Conservation (phyloP, 2,888 invertebrate species). For the Molanna angustata region DNA sequence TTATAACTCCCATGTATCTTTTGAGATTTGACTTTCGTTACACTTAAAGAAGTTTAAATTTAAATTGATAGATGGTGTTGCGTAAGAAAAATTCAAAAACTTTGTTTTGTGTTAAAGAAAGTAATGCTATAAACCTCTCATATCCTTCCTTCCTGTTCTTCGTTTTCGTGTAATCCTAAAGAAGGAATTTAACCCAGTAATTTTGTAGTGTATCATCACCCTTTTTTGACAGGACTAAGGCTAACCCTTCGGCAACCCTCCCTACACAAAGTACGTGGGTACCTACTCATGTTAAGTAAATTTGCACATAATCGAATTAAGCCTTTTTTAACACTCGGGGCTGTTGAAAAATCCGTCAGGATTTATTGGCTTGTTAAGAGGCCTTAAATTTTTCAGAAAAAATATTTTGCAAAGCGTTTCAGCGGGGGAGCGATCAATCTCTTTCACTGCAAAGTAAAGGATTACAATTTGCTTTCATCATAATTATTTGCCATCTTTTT, state of each 20-base stretch:
- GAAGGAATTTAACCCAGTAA: slow-evolving; percentile 23
- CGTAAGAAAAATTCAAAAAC: too few relatives aligned
- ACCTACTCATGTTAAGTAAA: slow-evolving; percentile 53
- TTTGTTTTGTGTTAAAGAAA: too few relatives aligned
- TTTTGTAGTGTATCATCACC: slow-evolving; percentile 24
- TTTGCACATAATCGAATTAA: slow-evolving; percentile 55
- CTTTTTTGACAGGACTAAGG: slow-evolving; percentile 18
- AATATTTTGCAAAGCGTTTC: slow-evolving; percentile 19
- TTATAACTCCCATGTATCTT: too few relatives aligned
- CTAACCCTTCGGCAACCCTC: slow-evolving; percentile 11
- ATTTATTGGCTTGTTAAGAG: slow-evolving; percentile 58
- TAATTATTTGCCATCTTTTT: too few relatives aligned
- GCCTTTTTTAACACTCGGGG: slow-evolving; percentile 46
- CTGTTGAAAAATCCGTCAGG: slow-evolving; percentile 45
- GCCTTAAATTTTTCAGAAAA: too few relatives aligned
- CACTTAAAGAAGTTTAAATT: too few relatives aligned
- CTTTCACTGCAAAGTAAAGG: too few relatives aligned
- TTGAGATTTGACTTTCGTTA: too few relatives aligned
- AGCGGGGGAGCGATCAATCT: slow-evolving; percentile 23
- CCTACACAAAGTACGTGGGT: background rate
- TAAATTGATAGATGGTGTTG: too few relatives aligned
- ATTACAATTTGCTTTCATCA: too few relatives aligned
- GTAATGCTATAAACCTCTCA: slow-evolving; percentile 27
- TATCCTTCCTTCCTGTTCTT: slow-evolving; percentile 14
- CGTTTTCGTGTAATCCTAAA: background rate